Base-by-base conservation (phyloP, 2,888 invertebrate genomes). In the Ecliptopera silaceata region DNA sequence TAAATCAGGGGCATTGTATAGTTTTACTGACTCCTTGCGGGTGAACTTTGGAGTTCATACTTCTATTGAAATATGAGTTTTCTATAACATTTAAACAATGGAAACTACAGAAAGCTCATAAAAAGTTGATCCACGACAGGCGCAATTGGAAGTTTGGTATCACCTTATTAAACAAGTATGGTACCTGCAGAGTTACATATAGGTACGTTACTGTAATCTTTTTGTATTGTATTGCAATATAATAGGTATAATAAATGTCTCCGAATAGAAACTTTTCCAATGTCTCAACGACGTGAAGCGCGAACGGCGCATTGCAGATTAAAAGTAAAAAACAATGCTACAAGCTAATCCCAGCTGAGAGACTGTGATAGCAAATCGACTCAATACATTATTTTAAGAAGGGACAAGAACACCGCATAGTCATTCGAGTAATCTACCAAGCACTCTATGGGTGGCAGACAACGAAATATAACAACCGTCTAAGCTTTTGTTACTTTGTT, bases 1-100 rank as follows among this genome's bases (percentile, higher is more conserved):
- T 74, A 82, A 84, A 84, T 85, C 85, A 86, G 82, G 77, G 73
- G 80, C 79, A 83, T 86, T 84, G 84, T 87, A 83, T 84, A 84
- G 69, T 85, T 86, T 85, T 85, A 86, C 77, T 72, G 80, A 84
- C 86, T 83, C 63, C 74, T 72, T 64, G 73, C 65, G 64, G 65
- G 68, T 71, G 61, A 70, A 72, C 74, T 71, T 71, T 68, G n/a
- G 66, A 75, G 78, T 74, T 76, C 77, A 78, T 80, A 80, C 13
- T 79, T 79, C 72, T 72, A 64, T 72, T 67, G 59, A 59, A 47
- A 58, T 15, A 36, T 13, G 15, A 45, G 42, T 44, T 38, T 34
- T 22, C 45, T 41, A 31, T 34, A 56, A 36, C 38, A 31, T 48
- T 47, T 18, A 26, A 36, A 31, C n/a, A 43, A 18, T 20, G 34